Conservation (phyloP, 2,797 vertebrate genomes). For the Tympanoctomys barrerae region DNA sequence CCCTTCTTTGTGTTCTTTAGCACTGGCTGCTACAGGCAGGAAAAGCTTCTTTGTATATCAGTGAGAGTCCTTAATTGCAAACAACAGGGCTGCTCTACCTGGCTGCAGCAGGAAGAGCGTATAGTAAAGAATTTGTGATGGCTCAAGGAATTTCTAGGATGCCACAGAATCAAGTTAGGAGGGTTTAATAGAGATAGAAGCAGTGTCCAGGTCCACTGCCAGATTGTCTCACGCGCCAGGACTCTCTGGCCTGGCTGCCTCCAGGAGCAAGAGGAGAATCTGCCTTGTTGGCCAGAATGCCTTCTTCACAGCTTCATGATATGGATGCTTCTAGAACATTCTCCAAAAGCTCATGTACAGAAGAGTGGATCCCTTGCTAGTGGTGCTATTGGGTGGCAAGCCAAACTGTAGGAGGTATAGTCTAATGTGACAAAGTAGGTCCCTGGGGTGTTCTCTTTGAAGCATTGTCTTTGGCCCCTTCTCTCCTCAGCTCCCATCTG, state of each 20-base stretch:
- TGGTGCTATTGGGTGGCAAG: background rate
- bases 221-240: background rate
- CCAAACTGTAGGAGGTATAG: background rate
- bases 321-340: background rate
- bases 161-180: background rate
- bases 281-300: background rate
- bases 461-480: background rate
- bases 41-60: constrained; percentile 29
- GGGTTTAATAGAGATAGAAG: background rate
- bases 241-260: background rate
- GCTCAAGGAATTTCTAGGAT: background rate
- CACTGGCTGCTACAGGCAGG: background rate
- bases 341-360: too few species aligned
- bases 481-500: background rate
- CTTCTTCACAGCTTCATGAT: background rate
- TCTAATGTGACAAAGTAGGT: background rate
- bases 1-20: constrained; percentile 60
- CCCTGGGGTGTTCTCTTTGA: background rate
- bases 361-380: background rate
- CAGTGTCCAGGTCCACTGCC: too few species aligned
- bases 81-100: background rate
- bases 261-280: background rate
- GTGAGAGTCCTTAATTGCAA: background rate
- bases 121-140: background rate
- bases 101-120: background rate